Percentiles rank a stretch among this genome's conserved stretches.
Evolutionary conservation across 2,113 vertebrate genomes (phyloP).

Genomic region (Lathamus discolor): DNA sequence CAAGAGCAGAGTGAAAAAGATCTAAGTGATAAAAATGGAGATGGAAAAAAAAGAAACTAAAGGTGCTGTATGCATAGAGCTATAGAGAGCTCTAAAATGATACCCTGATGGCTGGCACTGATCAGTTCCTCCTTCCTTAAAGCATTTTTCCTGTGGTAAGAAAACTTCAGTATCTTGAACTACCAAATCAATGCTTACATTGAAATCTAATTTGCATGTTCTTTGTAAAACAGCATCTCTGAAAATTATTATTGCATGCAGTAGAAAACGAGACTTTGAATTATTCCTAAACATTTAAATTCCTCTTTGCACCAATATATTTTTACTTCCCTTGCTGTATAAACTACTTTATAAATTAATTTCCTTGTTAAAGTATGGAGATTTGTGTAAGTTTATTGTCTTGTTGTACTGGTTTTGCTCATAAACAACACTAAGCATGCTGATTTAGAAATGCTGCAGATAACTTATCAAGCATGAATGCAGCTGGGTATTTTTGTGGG

Average conservation of each 20-base stretch:
- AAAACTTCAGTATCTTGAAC: background rate
- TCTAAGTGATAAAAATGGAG: background rate
- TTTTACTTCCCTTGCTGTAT: background rate
- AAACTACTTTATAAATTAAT: constrained; percentile 22
- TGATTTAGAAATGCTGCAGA: background rate
- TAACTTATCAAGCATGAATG: background rate
- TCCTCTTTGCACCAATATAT: background rate
- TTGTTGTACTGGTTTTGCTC: background rate
- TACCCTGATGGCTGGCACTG: background rate
- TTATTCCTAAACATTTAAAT: background rate
- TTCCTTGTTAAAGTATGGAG: background rate
- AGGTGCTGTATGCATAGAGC: background rate
- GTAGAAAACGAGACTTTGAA: background rate
- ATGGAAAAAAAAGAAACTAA: background rate
- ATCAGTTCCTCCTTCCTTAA: background rate
- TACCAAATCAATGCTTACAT: background rate
- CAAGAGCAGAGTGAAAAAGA: background rate
- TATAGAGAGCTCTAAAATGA: background rate
- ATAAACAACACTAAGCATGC: background rate
- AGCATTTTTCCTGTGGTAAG: background rate
- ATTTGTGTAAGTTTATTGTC: background rate
- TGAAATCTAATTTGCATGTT: background rate
- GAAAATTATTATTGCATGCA: background rate
- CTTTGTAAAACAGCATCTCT: background rate
- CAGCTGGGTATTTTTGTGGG: background rate